Conservation (phyloP, 2,888 invertebrate genomes). For the Theristus sp. region DNA sequence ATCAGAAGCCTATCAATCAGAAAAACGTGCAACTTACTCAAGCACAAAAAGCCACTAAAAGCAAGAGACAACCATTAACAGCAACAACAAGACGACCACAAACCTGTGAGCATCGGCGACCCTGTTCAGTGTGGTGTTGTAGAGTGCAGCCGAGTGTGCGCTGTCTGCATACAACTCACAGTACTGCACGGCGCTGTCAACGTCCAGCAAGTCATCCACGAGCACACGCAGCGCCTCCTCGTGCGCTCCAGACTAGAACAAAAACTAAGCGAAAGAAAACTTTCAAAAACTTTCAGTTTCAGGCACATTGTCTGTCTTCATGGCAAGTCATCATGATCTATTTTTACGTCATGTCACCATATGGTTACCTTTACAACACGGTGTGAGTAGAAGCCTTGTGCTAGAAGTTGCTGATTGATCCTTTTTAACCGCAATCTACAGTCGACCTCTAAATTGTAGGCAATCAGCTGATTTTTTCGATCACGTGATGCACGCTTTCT, state of each 20-base stretch:
- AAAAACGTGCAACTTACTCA: background rate
- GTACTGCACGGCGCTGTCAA: background rate
- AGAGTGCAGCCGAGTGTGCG: background rate
- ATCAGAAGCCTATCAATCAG: no score
- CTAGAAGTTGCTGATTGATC: no score
- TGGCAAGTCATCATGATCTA: no score
- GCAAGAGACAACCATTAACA: background rate
- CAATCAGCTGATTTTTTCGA: background rate
- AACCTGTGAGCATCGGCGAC: background rate
- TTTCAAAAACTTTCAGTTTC: no score
- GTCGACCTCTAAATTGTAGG: no score
- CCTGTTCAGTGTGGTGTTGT: background rate
- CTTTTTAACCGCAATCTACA: no score
- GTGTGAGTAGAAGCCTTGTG: no score
- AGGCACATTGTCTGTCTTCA: no score
- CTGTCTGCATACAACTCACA: background rate
- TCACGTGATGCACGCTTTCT: background rate
- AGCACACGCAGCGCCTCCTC: background rate
- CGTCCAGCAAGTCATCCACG: background rate
- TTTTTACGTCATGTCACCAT: no score
- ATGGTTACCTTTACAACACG: no score
- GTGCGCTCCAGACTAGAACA: background rate
- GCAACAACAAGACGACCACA: background rate
- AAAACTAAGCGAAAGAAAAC: background rate
- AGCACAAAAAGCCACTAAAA: no score